These are phyloP conservation scores for Drosophila suboccidentalis DNA, from an alignment of 2,888 invertebrate species.

Conservation along the genomic window DNA sequence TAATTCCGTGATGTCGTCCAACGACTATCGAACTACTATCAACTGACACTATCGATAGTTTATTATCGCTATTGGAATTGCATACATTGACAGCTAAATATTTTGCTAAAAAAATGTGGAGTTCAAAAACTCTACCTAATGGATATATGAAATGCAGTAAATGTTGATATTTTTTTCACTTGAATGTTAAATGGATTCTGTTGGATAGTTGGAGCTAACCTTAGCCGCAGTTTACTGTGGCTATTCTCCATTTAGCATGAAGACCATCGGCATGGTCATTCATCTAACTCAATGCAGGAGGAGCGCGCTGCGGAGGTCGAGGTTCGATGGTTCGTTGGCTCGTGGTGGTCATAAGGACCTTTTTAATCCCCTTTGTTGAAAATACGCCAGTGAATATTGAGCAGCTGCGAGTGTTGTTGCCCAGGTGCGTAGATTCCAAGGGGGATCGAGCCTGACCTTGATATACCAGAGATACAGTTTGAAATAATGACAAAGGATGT, in stretches of 20 bases:
- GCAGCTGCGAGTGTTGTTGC: conserved; percentile 45
- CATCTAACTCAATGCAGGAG: conserved; percentile 50
- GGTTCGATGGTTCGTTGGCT: conserved; percentile 21
- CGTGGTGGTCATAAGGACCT: conserved; percentile 55
- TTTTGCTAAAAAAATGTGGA: not conserved
- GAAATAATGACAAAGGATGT: conserved; percentile 4
- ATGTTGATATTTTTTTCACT: conserved; percentile 11
- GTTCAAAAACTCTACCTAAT: not conserved
- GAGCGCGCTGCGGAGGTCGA: not conserved
- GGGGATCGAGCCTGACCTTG: conserved; percentile 15
- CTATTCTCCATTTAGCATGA: conserved; percentile 38
- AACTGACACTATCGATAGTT: not conserved
- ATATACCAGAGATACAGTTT: not conserved
- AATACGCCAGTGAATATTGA: conserved; percentile 68
- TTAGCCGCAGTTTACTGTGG: conserved; percentile 59
- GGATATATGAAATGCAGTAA: conserved; percentile 11
- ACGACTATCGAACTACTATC: conserved; percentile 1
- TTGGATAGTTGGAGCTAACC: conserved; percentile 21
- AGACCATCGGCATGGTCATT: conserved; percentile 50
- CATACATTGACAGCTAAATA: not conserved
- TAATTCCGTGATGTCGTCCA: too few relatives aligned
- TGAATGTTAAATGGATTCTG: conserved; percentile 22
- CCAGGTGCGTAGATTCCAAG: conserved; percentile 26
- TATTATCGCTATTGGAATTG: not conserved
- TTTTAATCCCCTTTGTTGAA: conserved; percentile 66